Percentiles rank a stretch among this genome's conserved stretches.
Conservation (phyloP, 2,113 vertebrate species). For the Plectropomus leopardus region DNA sequence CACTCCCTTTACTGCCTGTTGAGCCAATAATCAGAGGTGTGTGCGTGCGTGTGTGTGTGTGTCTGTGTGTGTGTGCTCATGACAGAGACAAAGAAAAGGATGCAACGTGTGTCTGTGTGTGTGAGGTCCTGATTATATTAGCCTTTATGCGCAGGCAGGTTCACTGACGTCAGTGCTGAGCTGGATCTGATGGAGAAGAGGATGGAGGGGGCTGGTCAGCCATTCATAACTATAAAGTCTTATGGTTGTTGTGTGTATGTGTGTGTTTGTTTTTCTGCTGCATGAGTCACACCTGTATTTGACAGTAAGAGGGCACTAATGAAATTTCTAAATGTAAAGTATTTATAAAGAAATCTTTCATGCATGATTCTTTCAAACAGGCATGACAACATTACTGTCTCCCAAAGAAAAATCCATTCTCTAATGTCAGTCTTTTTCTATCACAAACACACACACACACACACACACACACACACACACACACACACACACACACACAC, state of each 20-base stretch:
- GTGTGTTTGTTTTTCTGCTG: constrained; percentile 22
- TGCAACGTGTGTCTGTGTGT: constrained; percentile 26
- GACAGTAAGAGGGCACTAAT: neutral
- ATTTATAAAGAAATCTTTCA: neutral
- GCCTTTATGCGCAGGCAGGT: constrained; percentile 69
- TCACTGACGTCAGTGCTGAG: constrained; percentile 71
- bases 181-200: constrained; percentile 46
- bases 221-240: constrained; percentile 61
- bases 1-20: constrained; percentile 35
- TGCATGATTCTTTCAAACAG: neutral
- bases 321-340: neutral
- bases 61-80: neutral
- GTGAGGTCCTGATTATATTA: constrained; percentile 68
- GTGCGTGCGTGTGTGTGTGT: constrained; percentile 18
- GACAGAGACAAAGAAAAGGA: constrained; percentile 41
- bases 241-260: constrained; percentile 15
- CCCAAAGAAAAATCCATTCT: neutral
- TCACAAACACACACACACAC: neutral
- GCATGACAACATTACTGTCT: neutral
- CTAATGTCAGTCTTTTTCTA: no score
- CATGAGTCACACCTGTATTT: constrained; percentile 39
- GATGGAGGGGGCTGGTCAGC: constrained; percentile 3
- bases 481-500: neutral
- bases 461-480: neutral
- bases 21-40: constrained; percentile 21